Percentiles rank a stretch among this genome's conserved stretches.
Evolutionary conservation across 2,888 invertebrate genomes (phyloP).

Genomic region (Anticlea derivata): DNA sequence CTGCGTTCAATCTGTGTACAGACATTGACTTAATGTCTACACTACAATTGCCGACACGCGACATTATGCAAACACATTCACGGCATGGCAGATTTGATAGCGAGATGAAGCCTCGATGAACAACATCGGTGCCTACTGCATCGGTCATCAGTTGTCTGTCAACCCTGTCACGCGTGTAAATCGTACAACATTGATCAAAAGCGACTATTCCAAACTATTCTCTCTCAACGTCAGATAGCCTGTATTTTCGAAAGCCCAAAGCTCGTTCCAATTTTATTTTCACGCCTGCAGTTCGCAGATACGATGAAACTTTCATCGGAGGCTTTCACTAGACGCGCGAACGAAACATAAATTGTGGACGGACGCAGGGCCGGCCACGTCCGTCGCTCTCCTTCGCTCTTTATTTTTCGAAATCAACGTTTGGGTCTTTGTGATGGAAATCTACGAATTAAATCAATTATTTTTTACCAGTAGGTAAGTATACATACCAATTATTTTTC

Average conservation of each 20-base stretch:
- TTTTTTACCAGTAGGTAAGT: too few species aligned
- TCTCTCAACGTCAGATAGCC: slow-evolving; percentile 39
- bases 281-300: slow-evolving; percentile 77
- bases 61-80: slow-evolving; percentile 30
- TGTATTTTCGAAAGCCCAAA: slow-evolving; percentile 63
- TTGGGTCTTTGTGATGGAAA: slow-evolving; percentile 1
- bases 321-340: slow-evolving; percentile 68
- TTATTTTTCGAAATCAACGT: slow-evolving; percentile 38
- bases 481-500: too few species aligned
- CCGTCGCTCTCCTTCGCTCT: slow-evolving; percentile 22
- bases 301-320: slow-evolving; percentile 78
- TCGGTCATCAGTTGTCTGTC: slow-evolving; percentile 31
- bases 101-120: slow-evolving; percentile 21
- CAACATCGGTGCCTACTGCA: too few species aligned
- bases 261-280: slow-evolving; percentile 75
- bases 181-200: slow-evolving; percentile 37
- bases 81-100: slow-evolving; percentile 26
- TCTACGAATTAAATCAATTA: slow-evolving; percentile 3
- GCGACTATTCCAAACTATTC: slow-evolving; percentile 39
- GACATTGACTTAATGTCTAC: slow-evolving; percentile 25
- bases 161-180: slow-evolving; percentile 30
- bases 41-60: slow-evolving; percentile 15
- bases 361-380: slow-evolving; percentile 32
- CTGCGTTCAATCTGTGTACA: slow-evolving; percentile 10
- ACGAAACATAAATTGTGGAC: slow-evolving; percentile 38